Evolutionary conservation across 1,140 invertebrate genomes (phyloP), one percentile per base, ranked within the genome.

Genomic region (Leptestheria dahalacensis): DNA sequence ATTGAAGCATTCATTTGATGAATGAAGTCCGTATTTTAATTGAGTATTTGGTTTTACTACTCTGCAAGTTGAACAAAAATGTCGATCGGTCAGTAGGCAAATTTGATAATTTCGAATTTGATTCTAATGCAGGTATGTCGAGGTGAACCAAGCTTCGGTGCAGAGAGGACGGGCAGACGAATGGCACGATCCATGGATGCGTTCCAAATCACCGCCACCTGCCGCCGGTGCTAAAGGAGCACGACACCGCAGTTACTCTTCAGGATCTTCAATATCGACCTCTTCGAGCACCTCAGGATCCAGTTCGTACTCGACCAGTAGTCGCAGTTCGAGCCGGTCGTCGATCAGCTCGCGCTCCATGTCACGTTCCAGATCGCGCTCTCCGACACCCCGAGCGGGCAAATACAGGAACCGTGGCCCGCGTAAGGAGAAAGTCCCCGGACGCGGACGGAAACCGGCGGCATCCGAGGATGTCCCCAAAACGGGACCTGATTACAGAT

Each of bases 111-210:
- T 55, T 54, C 29, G 6, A 46, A 52, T 21, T 28, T 10, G 41
- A n/a, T n/a, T n/a, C 51, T 29, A n/a, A n/a, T 51, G 52, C 20
- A 60, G 58, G 48, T 52, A 60, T 20, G 58, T 60, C 12, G 58
- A 60, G 29, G 58, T 60, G 23, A 51, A 56, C 23, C 63, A 62
- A 28, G 33, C 61, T 21, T 25, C 60, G n/a, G 53, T 61, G 20
- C 62, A 57, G 11, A 51, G 63, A 10, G 33, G 63, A 24, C 65
- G 66, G 26, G 70, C 68, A 4, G 89, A 92, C 68, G 88, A 91
- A 68, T 94, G 90, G 90, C 84, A 84, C 23, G 91, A 94, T 75
- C 90, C 91, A 1, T 94, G 91, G 91, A 89, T 89, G 86, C 72
- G 84, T 9, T 78, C 79, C 10, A 85, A 84, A 64, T 84, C 82